Conservation (phyloP, 1,140 invertebrate species). For the Cyrtorhinus lividipennis region DNA sequence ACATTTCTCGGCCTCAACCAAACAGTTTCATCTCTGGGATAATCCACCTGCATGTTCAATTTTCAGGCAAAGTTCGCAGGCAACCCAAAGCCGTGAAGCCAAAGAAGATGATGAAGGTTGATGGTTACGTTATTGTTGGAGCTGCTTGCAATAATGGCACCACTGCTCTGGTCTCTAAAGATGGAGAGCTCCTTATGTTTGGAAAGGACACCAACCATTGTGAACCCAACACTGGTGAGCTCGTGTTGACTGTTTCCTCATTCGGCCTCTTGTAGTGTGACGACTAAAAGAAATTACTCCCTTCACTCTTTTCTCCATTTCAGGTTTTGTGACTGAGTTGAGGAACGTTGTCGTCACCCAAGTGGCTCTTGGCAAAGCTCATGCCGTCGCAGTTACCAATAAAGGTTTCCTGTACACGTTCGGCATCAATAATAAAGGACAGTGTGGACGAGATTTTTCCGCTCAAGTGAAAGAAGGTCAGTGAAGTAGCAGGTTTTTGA, state of each 20-base stretch:
- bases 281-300: neutral
- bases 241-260: too few relatives aligned
- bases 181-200: slow-evolving; percentile 81
- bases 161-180: slow-evolving; percentile 76
- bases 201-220: slow-evolving; percentile 87
- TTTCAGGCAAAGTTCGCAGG: slow-evolving; percentile 56
- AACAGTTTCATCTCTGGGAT: too few relatives aligned
- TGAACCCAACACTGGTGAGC: slow-evolving; percentile 55
- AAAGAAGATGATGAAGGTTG: slow-evolving; percentile 82
- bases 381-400: slow-evolving; percentile 72
- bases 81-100: slow-evolving; percentile 82
- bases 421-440: slow-evolving; percentile 95
- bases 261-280: neutral
- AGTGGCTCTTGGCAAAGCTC: slow-evolving; percentile 88
- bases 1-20: too few relatives aligned
- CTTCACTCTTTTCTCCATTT: too few relatives aligned
- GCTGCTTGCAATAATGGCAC: slow-evolving; percentile 90
- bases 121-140: slow-evolving; percentile 63
- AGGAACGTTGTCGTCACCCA: slow-evolving; percentile 66
- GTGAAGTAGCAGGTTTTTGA: neutral
- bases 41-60: too few relatives aligned
- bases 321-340: slow-evolving; percentile 52
- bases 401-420: slow-evolving; percentile 89
- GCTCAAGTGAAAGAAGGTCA: slow-evolving; percentile 44
- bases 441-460: slow-evolving; percentile 83